Conservation (phyloP, 2,797 vertebrate species). For the Urophycis tenuis region DNA sequence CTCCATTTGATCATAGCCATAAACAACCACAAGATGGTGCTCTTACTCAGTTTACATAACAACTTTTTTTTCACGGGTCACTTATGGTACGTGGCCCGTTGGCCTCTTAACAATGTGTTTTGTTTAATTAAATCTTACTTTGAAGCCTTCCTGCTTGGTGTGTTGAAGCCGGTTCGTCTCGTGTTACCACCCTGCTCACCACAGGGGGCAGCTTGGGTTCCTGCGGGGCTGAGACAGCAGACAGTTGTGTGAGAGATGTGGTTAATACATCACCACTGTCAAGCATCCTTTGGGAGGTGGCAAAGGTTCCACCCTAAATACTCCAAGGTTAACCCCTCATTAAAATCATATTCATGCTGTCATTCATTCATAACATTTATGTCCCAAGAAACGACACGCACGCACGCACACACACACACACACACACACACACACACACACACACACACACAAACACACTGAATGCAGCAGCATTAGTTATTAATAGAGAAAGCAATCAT, state of each 20-base stretch:
- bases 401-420: not conserved
- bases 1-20: not conserved
- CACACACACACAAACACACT: not conserved
- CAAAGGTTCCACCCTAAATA: constrained; percentile 20
- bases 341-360: not conserved
- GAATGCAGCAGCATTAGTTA: not conserved
- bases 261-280: constrained; percentile 43
- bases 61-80: not conserved
- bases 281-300: constrained; percentile 13
- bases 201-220: not conserved
- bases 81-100: not conserved
- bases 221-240: not conserved
- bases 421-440: not conserved
- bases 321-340: not conserved
- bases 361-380: constrained; percentile 2
- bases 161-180: not conserved
- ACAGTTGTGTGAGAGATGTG: not conserved
- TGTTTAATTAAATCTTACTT: not conserved
- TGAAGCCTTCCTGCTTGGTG: not conserved
- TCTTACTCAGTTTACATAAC: constrained; percentile 10
- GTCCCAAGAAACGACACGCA: not conserved
- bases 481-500: not conserved
- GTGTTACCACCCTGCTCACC: not conserved
- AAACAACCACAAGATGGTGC: constrained; percentile 45
- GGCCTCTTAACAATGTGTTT: not conserved